Base-by-base conservation (phyloP, 2,797 vertebrate genomes). In the Falco peregrinus region DNA sequence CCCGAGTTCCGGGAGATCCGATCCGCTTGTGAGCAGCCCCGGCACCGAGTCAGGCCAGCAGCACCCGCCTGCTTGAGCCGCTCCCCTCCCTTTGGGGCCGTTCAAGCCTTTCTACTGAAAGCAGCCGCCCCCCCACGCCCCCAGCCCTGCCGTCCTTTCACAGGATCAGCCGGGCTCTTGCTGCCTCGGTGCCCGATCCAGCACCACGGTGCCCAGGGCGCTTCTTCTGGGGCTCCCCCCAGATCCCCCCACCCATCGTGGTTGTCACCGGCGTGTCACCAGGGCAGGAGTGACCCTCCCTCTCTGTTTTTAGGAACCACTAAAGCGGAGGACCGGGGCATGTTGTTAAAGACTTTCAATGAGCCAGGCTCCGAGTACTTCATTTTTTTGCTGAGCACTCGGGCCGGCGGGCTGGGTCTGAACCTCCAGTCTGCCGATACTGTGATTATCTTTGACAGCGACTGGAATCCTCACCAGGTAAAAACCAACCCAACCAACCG, bases 401-500 rank as follows among this genome's bases (percentile, higher is more conserved):
- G 99, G 31, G 99, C 99, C 0, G 99, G 99, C 2, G 99, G 99
- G 3, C 98, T 99, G 8, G 99, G 99, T 3, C 98, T 99, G 35
- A 99, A 99, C 91, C 98, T 99, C 16, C 99, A 99, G 98, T 99
- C 99, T 0, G 99, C 99, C 0, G 99, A 99, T 95, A 99, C 99
- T 1, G 99, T 99, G 86, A 98, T 99, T 88, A 99, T 99, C 94
- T 99, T 99, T 16, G 99, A 99, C 98, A 99, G 99, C 18, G 99
- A 99, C 98, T 99, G 99, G 99, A 99, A 99, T 95, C 99, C 99
- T 1, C 99, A 99, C 97, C 99, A 99, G 99, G 99, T 95, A 84
- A 87, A 48, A 18, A 47, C 25, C 53, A 16, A 47, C 4, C 35
- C 35, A 8, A 43, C 35, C 13, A 24, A 35, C 5, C 39, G 10